Conservation (phyloP, 2,888 invertebrate species). For the Hydraecia micacea region DNA sequence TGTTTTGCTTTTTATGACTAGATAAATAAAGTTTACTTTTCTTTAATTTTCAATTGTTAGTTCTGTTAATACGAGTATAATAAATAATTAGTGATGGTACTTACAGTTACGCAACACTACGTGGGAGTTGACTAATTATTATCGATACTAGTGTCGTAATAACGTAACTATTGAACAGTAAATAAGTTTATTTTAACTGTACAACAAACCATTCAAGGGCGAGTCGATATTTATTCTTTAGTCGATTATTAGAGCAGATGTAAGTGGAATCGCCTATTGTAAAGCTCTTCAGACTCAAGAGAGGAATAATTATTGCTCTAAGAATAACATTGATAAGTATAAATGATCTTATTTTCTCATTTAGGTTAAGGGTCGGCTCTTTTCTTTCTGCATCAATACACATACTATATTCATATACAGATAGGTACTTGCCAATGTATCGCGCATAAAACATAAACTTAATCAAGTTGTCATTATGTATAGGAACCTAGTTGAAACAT, state of each 20-base stretch:
- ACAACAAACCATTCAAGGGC: conserved; percentile 50
- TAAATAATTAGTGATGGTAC: conserved; percentile 68
- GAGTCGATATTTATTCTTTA: conserved; percentile 34
- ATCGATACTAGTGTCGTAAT: conserved; percentile 68
- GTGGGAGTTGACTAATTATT: conserved; percentile 68
- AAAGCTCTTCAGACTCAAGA: conserved; percentile 19
- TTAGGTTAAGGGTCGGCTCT: not conserved
- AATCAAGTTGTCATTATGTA: not conserved
- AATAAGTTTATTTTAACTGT: conserved; percentile 35
- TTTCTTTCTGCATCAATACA: not conserved
- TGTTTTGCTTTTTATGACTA: conserved; percentile 9
- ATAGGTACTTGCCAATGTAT: not conserved
- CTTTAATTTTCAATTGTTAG: not conserved
- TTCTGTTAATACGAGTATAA: conserved; percentile 13
- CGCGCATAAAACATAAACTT: not conserved
- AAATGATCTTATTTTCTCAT: conserved; percentile 1
- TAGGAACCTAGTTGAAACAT: not conserved
- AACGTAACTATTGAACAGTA: conserved; percentile 42
- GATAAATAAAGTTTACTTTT: conserved; percentile 40
- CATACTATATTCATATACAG: not conserved
- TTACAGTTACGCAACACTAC: conserved; percentile 66
- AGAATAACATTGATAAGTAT: conserved; percentile 18
- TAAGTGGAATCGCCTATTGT: conserved; percentile 26
- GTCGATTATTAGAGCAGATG: conserved; percentile 50
- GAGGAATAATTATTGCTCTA: conserved; percentile 13